Evolutionary conservation across 2,888 invertebrate species (phyloP), one percentile per base, ranked within the genome.

Genomic region (Caenorhabditis sp.): DNA sequence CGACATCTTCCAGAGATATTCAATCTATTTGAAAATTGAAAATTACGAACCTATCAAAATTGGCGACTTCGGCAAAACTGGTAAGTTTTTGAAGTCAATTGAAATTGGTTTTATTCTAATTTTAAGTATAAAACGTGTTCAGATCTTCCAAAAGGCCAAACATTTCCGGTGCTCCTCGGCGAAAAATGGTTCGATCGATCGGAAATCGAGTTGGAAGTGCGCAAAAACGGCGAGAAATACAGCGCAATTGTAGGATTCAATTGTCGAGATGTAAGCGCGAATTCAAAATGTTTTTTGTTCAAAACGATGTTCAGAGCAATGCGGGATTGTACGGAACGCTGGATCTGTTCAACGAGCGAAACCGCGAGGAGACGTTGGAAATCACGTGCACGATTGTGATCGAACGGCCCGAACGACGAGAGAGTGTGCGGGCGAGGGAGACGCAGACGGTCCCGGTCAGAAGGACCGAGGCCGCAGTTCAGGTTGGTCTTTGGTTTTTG

Each of bases 121-220:
- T 7, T 22, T 2, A 41, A 17, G 8, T 30, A 13, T 15, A 20
- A 15, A 32, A 35, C 4, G 1, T 20, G 3, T 39, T 41, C 65
- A 45, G 73, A 73, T 8, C 59, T 73, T 1, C 73, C 73, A 30
- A 46, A 41, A 20, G 73, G 73, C 7, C 24, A 59, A 11, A 61
- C 53, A 20, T 65, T 73, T 26, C 63, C 63, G 11, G 56, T 61
- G 37, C 15, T 75, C 8, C 24, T 50, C 6, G 62, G 45, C 13
- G 6, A 48, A 0, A 4, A n/a, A 11, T 62, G 68, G 62, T 61
- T 75, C 17, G 58, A 62, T 30, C 30, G 39, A 4, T 45, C 66
- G n/a, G 75, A 75, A 45, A 30, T 75, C 9, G 75, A 75, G n/a
- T 30, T 75, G 27, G 56, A 62, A 68, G 37, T 75, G n/a, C 61